Percentiles rank a stretch among this genome's conserved stretches.
Evolutionary conservation across 2,797 vertebrate species (phyloP).

Genomic region (Cossypha niveicapilla): DNA sequence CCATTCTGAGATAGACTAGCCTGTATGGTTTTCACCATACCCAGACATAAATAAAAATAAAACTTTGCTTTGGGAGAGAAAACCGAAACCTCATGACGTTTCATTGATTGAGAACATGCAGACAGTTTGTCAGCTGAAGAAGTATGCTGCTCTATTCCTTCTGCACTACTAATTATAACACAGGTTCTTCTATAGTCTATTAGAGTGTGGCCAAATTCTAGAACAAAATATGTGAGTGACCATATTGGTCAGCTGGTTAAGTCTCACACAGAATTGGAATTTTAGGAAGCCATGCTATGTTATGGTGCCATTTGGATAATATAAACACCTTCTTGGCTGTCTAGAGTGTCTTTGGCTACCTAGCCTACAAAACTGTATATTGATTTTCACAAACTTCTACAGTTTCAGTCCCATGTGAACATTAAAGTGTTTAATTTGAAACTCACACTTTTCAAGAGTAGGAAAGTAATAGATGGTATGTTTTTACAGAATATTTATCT

Average conservation of each 20-base stretch:
- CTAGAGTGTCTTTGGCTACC: not conserved
- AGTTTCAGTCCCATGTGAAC: not conserved
- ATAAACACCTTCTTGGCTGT: not conserved
- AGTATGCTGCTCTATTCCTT: not conserved
- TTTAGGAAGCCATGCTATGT: not conserved
- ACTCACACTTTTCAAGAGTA: not conserved
- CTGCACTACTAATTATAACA: not conserved
- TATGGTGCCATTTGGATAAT: not conserved
- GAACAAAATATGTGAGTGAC: not conserved
- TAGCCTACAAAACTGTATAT: not conserved
- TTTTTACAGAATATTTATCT: not conserved
- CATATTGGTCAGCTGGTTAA: not conserved
- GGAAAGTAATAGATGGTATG: not conserved
- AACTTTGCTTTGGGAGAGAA: not conserved
- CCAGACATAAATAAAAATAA: not conserved
- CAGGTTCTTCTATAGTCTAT: not conserved
- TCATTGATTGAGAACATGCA: not conserved
- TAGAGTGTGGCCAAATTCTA: not conserved
- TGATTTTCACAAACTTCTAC: not conserved
- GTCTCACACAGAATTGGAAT: not conserved
- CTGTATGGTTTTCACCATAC: not conserved
- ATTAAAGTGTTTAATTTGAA: not conserved
- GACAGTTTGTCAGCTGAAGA: not conserved
- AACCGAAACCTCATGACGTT: not conserved
- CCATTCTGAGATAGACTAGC: not conserved